Conservation (phyloP, 2,797 vertebrate species). For the Scleropages formosus region DNA sequence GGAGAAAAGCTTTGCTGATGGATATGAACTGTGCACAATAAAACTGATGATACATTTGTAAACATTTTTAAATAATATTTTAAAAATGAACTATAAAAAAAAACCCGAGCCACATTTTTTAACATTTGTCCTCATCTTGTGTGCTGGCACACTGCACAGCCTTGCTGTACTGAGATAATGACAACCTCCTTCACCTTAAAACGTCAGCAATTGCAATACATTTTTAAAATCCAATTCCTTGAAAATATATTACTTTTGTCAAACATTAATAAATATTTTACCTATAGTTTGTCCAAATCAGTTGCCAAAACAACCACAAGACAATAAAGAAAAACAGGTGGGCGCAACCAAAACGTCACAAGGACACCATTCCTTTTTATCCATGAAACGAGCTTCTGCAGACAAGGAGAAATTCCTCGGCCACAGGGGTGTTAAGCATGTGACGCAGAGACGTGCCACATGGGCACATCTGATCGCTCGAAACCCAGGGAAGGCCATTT, state of each 20-base stretch:
- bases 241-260: constrained; percentile 23
- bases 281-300: constrained; percentile 18
- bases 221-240: constrained; percentile 10
- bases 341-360: constrained; percentile 3
- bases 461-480: neutral
- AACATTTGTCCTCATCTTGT: neutral
- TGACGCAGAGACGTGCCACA: neutral
- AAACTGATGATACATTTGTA: too few relatives aligned
- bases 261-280: constrained; percentile 23
- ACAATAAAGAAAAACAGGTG: neutral
- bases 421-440: neutral
- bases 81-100: too few relatives aligned
- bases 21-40: too few relatives aligned
- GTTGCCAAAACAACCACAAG: neutral
- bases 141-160: neutral
- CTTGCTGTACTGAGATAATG: neutral
- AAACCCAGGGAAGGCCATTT: constrained; percentile 7
- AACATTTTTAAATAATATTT: too few relatives aligned
- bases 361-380: neutral
- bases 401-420: neutral
- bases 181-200: neutral
- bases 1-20: too few relatives aligned
- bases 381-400: neutral
- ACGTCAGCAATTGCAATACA: neutral
- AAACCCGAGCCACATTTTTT: too few relatives aligned